Evolutionary conservation across 2,888 invertebrate genomes (phyloP), one percentile per base, ranked within the genome.

Genomic region (Deilephila elpenor): DNA sequence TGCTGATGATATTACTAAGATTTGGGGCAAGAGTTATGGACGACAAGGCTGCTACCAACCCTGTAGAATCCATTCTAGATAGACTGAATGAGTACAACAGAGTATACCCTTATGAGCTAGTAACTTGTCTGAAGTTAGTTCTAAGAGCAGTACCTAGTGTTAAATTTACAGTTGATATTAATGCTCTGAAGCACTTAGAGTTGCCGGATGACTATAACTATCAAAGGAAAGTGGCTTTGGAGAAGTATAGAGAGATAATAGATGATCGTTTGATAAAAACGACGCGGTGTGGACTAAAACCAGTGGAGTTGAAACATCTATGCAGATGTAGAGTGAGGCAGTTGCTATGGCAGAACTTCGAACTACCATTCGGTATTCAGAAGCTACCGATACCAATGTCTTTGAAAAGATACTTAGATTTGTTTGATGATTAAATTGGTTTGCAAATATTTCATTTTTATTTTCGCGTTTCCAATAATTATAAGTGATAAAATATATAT

Each of bases 261-360:
- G 89, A 95, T 70, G 95, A 95, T 78, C 95, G 95, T 80, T 85
- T 97, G 51, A 89, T 97, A 59, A 96, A 96, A 1, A 87, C 92
- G 25, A 94, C 95, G 4, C 92, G 96, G 74, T 96, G 96, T 86
- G 96, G 96, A 0, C 78, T 96, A 7, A 87, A 86, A 75, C 96
- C 97, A 1, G 95, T 96, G n/a, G 96, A 97, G 80, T 90, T 98
- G 74, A 97, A 96, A 79, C 98, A 98, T 88, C 89, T 98, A 4
- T 96, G 97, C 81, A 95, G 98, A 77, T 97, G 97, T 86, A 91
- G 91, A 32, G 95, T 98, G 64, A 95, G 98, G 75, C 91, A 96
- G 67, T 87, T 91, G 73, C 89, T 98, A 70, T 96, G 96, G 93
- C 82, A 93, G 56, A 97, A 97, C 84, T 97, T 96, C 89, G 96